phyloP scores from a whole-genome alignment of 2,797 vertebrate genomes.

The Falco naumanni region DNA sequence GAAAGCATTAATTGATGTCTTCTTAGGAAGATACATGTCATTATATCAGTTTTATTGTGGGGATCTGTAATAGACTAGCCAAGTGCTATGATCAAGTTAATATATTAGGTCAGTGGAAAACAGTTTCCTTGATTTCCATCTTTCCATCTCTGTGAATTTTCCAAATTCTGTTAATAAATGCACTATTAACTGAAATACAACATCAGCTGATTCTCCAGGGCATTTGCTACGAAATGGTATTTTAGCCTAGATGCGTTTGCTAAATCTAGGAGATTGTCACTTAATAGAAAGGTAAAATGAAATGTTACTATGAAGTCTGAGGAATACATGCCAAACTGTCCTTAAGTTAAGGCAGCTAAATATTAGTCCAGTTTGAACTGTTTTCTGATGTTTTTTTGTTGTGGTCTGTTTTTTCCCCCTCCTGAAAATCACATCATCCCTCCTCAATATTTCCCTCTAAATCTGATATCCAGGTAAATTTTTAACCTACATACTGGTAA shows the following conservation, averaged over 20 bases:
- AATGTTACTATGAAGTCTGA: background rate
- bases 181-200: background rate
- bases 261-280: background rate
- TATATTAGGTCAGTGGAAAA: background rate
- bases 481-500: background rate
- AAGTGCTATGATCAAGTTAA: background rate
- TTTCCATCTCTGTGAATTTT: background rate
- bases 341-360: background rate
- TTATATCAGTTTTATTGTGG: background rate
- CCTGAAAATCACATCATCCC: background rate
- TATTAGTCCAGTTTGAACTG: background rate
- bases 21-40: background rate
- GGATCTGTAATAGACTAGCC: background rate
- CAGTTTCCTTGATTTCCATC: background rate
- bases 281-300: background rate
- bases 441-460: background rate
- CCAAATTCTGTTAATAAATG: background rate
- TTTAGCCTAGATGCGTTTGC: background rate
- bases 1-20: background rate
- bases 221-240: background rate
- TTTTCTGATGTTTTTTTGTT: fast-evolving
- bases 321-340: background rate
- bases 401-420: background rate
- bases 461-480: background rate
- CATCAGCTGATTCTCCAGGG: background rate